These are phyloP conservation scores for Tragulus kanchil DNA, from an alignment of 2,113 vertebrate genomes.

Conservation along the genomic window DNA sequence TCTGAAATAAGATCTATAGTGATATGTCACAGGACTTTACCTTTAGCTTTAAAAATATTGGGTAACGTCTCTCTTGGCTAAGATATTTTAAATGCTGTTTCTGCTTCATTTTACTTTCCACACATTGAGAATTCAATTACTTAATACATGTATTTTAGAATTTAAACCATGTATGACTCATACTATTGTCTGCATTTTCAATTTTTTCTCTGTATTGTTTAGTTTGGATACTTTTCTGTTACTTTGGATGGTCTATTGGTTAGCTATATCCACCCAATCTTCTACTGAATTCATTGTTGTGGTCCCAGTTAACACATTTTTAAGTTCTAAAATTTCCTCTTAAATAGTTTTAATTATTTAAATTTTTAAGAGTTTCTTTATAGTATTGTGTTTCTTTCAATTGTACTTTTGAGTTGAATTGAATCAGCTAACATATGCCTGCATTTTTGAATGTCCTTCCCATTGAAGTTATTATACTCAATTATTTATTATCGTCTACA, in stretches of 20 bases:
- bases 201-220: neutral
- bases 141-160: neutral
- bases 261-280: neutral
- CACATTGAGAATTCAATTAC: neutral
- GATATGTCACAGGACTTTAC: neutral
- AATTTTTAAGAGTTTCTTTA: neutral
- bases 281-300: neutral
- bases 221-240: neutral
- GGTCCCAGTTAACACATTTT: slow-evolving; percentile 12
- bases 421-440: neutral
- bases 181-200: neutral
- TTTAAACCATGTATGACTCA: neutral
- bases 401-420: neutral
- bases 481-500: neutral
- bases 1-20: neutral
- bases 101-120: neutral
- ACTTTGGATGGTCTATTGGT: neutral
- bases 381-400: neutral
- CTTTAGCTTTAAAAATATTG: neutral
- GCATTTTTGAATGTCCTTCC: neutral
- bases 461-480: neutral
- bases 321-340: neutral
- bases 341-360: neutral
- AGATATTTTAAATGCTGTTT: neutral
- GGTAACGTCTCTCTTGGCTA: neutral